Evolutionary conservation across 2,113 vertebrate genomes (phyloP), one percentile per base, ranked within the genome.

Genomic region (Miniopterus natalensis): DNA sequence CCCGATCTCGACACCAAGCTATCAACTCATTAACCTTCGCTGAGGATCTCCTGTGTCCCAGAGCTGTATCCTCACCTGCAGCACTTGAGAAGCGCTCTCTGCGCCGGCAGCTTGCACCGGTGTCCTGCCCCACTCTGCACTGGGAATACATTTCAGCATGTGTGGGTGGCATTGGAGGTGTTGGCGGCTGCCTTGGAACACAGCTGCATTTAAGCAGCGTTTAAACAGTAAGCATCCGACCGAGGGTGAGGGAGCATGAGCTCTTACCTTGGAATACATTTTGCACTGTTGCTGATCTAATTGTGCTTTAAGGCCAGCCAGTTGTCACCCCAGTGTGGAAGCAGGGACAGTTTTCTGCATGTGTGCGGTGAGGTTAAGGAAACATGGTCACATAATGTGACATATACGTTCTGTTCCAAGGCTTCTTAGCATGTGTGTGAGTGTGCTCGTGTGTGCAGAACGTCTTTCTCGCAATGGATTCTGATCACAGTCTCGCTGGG

Each of bases 231-330:
- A 88, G 95, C 78, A 40, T 51, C 65, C 0, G 2, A 66, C n/a
- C 4, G 84, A 40, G 66, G 75, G 68, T 57, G 91, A 36, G 31
- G 47, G 78, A 61, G 71, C 57, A 12, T 0, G n/a, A 68, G 83
- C 70, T 80, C 77, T 84, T 74, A 93, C 88, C 93, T 73, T 87
- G 63, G 74, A 74, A 66, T 10, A 21, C 20, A 57, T 31, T 5
- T 9, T 8, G 29, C 14, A 20, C 51, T 36, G 42, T 36, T 51
- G 92, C 51, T 75, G 74, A 78, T 68, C 86, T 89, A 53, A 91
- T 29, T 86, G 88, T 68, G 66, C 66, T 94, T 66, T 84, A 66
- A 92, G 81, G 88, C 45, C 91, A 75, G 85, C 25, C 53, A n/a
- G 49, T 68, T 95, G 93, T 90, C 73, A 90, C 20, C 73, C 55